Evolutionary conservation across 1,140 invertebrate genomes (phyloP).

Genomic region (Carcinoscorpius rotundicauda): DNA sequence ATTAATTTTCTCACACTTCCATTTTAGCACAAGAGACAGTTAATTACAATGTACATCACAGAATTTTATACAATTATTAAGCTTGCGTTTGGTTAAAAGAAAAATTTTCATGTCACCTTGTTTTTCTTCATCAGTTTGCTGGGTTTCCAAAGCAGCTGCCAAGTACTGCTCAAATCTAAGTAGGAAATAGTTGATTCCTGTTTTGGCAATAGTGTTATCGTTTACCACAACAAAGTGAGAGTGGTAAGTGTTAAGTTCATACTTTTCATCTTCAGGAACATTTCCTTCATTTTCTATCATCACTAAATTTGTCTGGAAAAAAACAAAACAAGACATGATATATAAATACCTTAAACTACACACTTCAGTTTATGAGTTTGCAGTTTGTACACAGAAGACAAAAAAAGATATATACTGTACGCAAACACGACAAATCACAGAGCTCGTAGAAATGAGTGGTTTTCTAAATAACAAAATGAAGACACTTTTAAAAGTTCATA

Average conservation of each 20-base stretch:
- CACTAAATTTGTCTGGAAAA: constrained; percentile 12
- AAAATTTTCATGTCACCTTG: too few species aligned
- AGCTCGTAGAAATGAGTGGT: too few species aligned
- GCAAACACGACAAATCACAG: too few species aligned
- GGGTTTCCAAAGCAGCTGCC: constrained; percentile 13
- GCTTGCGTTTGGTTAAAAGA: too few species aligned
- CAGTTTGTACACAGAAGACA: background rate
- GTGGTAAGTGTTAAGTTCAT: constrained; percentile 22
- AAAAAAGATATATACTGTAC: too few species aligned
- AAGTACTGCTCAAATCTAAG: constrained; percentile 22
- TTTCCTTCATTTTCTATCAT: constrained; percentile 23
- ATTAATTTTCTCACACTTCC: too few species aligned
- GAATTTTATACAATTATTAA: too few species aligned
- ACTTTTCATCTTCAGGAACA: constrained; percentile 20
- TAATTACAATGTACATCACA: too few species aligned
- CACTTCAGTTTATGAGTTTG: background rate
- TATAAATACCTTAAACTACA: background rate
- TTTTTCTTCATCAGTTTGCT: too few species aligned
- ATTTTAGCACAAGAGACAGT: too few species aligned
- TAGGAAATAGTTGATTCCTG: constrained; percentile 24
- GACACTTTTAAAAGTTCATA: too few species aligned
- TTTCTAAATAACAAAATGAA: too few species aligned
- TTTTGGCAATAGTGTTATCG: constrained; percentile 22
- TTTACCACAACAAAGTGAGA: constrained; percentile 22
- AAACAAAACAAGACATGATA: background rate